phyloP scores from a whole-genome alignment of 2,888 invertebrate genomes.

The Micropterix aruncella region DNA sequence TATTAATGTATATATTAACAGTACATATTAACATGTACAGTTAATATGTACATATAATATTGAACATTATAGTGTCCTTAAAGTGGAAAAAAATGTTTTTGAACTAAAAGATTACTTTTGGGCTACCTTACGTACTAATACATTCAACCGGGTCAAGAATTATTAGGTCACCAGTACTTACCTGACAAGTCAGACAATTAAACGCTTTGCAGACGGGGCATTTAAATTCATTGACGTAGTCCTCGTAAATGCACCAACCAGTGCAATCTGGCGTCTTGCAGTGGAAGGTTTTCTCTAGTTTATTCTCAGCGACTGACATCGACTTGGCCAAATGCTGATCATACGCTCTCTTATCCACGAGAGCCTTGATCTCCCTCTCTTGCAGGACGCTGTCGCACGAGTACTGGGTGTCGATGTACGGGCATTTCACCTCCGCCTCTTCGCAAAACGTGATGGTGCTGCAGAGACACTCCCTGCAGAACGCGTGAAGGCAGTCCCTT shows the following conservation, averaged over 20 bases:
- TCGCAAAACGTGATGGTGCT: slow-evolving; percentile 63
- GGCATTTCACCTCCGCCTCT: slow-evolving; percentile 69
- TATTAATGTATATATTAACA: no score
- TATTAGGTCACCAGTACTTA: no score
- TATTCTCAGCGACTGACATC: slow-evolving; percentile 68
- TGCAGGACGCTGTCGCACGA: slow-evolving; percentile 62
- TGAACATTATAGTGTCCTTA: no score
- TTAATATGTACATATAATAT: no score
- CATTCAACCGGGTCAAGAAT: no score
- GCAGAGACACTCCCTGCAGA: slow-evolving; percentile 61
- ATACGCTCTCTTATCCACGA: slow-evolving; percentile 58
- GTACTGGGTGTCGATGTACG: slow-evolving; percentile 60
- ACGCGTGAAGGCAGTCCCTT: slow-evolving; percentile 76
- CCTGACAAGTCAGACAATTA: slow-evolving; percentile 82
- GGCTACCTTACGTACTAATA: no score
- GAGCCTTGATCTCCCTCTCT: slow-evolving; percentile 71
- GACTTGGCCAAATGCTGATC: slow-evolving; percentile 70
- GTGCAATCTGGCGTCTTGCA: slow-evolving; percentile 81
- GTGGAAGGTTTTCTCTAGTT: slow-evolving; percentile 69
- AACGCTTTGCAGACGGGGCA: slow-evolving; percentile 70
- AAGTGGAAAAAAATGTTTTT: no score
- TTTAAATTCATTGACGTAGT: slow-evolving; percentile 68
- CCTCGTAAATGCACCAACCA: slow-evolving; percentile 84
- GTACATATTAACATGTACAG: no score
- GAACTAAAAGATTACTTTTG: no score